These are phyloP conservation scores for Parthenolecanium corni DNA, from an alignment of 2,888 invertebrate genomes.

Conservation along the genomic window DNA sequence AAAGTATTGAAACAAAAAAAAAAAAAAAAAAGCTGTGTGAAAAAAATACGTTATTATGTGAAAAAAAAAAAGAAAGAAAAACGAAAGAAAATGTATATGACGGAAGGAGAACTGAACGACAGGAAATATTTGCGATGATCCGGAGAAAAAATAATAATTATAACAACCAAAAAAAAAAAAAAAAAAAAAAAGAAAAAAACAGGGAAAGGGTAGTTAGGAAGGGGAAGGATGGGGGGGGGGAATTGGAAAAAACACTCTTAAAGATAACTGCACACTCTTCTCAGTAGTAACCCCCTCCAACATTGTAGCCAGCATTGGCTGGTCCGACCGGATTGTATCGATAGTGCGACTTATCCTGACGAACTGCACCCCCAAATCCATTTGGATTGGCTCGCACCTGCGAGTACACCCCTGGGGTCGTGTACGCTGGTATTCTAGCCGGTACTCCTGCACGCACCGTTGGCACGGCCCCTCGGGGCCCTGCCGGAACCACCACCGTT, in stretches of 20 bases:
- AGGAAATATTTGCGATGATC: not conserved
- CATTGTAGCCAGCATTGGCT: constrained; percentile 30
- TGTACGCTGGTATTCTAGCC: constrained; percentile 20
- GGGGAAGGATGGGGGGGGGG: not conserved
- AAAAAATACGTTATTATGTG: not conserved
- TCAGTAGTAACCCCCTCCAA: constrained; percentile 31
- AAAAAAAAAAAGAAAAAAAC: not conserved
- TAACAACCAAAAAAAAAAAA: constrained; percentile 4
- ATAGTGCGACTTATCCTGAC: constrained; percentile 32
- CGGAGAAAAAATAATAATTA: not conserved
- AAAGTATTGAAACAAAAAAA: not conserved
- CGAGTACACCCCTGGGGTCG: constrained; percentile 22
- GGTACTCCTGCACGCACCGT: constrained; percentile 20
- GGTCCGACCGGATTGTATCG: constrained; percentile 30
- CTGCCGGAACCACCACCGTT: constrained; percentile 13
- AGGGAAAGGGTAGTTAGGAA: not conserved
- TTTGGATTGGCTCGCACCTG: constrained; percentile 19
- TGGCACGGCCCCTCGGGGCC: constrained; percentile 15
- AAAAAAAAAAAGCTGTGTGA: not conserved
- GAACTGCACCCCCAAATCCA: constrained; percentile 29
- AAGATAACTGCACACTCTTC: not conserved
- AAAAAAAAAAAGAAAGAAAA: not conserved
- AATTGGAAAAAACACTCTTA: not conserved
- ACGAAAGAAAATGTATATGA: not conserved
- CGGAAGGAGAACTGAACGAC: not conserved